phyloP scores from a whole-genome alignment of 2,113 vertebrate species.

The Sapayoa aenigma region DNA sequence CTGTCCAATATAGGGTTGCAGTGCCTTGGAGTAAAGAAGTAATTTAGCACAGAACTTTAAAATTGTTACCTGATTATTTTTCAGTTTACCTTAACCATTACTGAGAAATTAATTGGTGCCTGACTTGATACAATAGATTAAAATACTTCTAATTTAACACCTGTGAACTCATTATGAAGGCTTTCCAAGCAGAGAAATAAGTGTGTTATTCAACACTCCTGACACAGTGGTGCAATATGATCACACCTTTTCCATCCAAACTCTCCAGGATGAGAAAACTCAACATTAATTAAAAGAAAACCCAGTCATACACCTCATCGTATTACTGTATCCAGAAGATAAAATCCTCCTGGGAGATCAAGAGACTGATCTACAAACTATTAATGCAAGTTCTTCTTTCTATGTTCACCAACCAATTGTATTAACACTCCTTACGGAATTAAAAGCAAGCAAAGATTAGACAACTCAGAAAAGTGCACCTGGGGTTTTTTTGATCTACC shows the following conservation, averaged over 20 bases:
- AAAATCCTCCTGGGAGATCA: constrained; percentile 13
- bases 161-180: constrained; percentile 49
- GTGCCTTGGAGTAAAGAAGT: neutral
- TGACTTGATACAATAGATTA: constrained; percentile 16
- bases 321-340: constrained; percentile 9
- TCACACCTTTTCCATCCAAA: neutral
- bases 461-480: neutral
- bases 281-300: constrained; percentile 48
- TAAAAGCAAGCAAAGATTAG: neutral
- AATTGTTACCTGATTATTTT: constrained; percentile 28
- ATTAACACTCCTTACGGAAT: neutral
- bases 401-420: neutral
- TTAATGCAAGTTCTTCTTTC: neutral
- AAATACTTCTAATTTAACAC: constrained; percentile 66
- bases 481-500: neutral
- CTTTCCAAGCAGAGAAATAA: constrained; percentile 58
- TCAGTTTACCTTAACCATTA: constrained; percentile 18
- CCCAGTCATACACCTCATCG: neutral
- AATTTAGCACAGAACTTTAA: neutral
- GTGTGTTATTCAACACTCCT: constrained; percentile 34
- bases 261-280: neutral
- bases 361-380: constrained; percentile 13
- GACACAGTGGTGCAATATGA: constrained; percentile 6
- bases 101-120: constrained; percentile 32
- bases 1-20: neutral